Percentiles rank a stretch among this genome's conserved stretches.
Evolutionary conservation across 2,888 invertebrate genomes (phyloP).

Genomic region (Chymomyza procnemis): DNA sequence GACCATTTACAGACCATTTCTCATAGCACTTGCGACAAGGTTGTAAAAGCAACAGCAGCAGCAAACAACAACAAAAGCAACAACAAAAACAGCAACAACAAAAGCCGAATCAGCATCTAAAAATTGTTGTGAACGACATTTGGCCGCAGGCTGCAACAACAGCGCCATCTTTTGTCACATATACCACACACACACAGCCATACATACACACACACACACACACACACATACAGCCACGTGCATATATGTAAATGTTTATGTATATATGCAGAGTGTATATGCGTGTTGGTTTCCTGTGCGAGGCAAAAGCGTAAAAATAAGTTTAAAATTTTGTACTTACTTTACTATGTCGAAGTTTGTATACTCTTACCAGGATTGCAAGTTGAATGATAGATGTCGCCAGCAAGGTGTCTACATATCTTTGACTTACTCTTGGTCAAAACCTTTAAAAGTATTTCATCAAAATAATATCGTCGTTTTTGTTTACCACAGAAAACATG

Average conservation of each 20-base stretch:
- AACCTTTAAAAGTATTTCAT: too few relatives aligned
- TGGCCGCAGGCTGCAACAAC: constrained; percentile 28
- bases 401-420: too few relatives aligned
- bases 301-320: constrained; percentile 22
- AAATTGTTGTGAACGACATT: constrained; percentile 13
- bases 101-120: constrained; percentile 33
- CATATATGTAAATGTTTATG: neutral
- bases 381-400: too few relatives aligned
- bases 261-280: neutral
- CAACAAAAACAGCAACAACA: constrained; percentile 20
- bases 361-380: neutral
- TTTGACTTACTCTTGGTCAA: too few relatives aligned
- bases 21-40: constrained; percentile 19
- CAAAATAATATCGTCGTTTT: too few relatives aligned
- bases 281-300: constrained; percentile 3
- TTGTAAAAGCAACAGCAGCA: constrained; percentile 1
- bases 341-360: neutral
- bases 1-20: constrained; percentile 36
- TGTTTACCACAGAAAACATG: too few relatives aligned
- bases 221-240: neutral
- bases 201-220: neutral
- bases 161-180: neutral
- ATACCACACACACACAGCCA: neutral
- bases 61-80: constrained; percentile 29
- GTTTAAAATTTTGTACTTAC: neutral